These are phyloP conservation scores for Hirundichthys speculiger DNA, from an alignment of 2,113 vertebrate species.

Conservation along the genomic window DNA sequence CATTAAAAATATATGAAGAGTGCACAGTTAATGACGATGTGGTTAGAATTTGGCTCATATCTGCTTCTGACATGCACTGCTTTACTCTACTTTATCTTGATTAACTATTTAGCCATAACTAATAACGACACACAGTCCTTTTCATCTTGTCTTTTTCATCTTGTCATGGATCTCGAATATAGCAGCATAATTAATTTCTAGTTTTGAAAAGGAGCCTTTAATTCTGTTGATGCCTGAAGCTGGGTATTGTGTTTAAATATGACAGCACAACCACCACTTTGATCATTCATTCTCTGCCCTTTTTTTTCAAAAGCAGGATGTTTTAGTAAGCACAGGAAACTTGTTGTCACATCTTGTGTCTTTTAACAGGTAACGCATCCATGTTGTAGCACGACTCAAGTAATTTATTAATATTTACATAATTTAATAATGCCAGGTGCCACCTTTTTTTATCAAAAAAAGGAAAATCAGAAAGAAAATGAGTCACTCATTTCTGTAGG, in stretches of 20 bases:
- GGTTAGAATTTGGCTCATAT: neutral
- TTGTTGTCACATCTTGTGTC: slow-evolving; percentile 9
- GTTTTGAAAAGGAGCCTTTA: neutral
- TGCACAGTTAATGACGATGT: too few species aligned
- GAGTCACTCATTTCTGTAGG: too few species aligned
- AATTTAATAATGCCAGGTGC: too few species aligned
- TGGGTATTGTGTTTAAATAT: neutral
- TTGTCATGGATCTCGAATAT: neutral
- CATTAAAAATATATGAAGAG: too few species aligned
- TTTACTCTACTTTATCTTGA: neutral
- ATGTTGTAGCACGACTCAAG: too few species aligned
- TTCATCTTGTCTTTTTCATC: slow-evolving; percentile 6
- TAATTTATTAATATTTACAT: too few species aligned
- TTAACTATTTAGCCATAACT: neutral
- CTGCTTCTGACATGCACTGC: neutral
- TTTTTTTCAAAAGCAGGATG: neutral
- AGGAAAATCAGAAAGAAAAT: too few species aligned
- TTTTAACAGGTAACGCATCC: neutral
- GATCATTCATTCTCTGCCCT: neutral
- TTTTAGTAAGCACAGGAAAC: neutral
- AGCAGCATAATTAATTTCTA: neutral
- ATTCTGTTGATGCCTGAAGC: neutral
- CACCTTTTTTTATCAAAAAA: too few species aligned
- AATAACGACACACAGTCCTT: neutral
- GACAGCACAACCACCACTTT: neutral